phyloP scores from a whole-genome alignment of 2,113 vertebrate genomes.

The Tiliqua scincoides region DNA sequence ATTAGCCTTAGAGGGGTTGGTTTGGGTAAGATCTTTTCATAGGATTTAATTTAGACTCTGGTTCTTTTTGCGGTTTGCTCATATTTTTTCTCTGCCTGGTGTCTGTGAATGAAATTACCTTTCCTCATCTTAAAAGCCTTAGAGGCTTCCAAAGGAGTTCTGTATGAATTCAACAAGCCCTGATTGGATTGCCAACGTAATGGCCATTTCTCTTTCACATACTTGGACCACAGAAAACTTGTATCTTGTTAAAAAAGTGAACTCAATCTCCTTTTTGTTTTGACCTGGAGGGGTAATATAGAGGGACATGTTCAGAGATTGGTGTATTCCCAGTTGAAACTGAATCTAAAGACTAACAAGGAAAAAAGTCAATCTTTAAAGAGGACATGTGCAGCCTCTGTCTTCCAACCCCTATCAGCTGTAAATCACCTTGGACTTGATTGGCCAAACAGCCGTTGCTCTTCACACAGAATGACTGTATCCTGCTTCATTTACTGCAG shows the following conservation, averaged over 20 bases:
- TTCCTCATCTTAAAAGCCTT: not conserved
- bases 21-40: conserved; percentile 46
- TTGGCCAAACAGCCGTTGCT: conserved; percentile 7
- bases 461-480: conserved; percentile 19
- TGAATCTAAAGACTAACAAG: conserved; percentile 65
- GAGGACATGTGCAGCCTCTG: conserved; percentile 12
- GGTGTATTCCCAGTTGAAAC: conserved; percentile 59
- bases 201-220: conserved; percentile 61
- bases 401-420: conserved; percentile 34
- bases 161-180: not conserved
- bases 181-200: conserved; percentile 66
- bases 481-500: conserved; percentile 3
- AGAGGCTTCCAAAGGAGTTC: conserved; percentile 39
- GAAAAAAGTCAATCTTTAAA: conserved; percentile 56
- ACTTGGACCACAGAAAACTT: conserved; percentile 50
- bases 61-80: conserved; percentile 51
- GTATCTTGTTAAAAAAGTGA: conserved; percentile 48
- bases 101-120: conserved; percentile 43
- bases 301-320: conserved; percentile 48
- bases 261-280: conserved; percentile 65
- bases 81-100: conserved; percentile 44
- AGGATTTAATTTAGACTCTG: conserved; percentile 62
- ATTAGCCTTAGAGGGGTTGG: conserved; percentile 65
- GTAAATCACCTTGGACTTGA: conserved; percentile 45
- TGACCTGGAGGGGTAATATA: conserved; percentile 63